Conservation (phyloP, 2,113 vertebrate genomes). For the Pseudolaguvia tuberculata region DNA sequence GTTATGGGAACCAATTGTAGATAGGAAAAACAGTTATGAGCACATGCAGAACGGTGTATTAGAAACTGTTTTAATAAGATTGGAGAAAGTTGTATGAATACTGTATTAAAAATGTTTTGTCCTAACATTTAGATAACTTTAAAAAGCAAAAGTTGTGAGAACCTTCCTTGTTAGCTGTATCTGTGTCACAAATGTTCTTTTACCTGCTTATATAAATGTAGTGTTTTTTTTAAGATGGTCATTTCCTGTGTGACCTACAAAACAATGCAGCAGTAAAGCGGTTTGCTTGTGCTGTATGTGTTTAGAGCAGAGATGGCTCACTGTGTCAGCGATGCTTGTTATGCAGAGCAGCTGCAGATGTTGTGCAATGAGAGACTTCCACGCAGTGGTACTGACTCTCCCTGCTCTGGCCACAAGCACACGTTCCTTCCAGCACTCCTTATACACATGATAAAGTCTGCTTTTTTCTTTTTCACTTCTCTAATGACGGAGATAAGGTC, state of each 20-base stretch:
- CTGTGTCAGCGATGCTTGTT: constrained; percentile 34
- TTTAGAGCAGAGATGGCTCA: constrained; percentile 7
- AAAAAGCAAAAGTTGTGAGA: too few species aligned
- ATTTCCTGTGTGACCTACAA: neutral
- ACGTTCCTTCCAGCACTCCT: constrained; percentile 46
- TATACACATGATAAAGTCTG: constrained; percentile 38
- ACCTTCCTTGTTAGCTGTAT: too few species aligned
- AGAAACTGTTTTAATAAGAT: too few species aligned
- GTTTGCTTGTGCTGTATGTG: neutral
- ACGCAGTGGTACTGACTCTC: constrained; percentile 47
- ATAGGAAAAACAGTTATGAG: too few species aligned
- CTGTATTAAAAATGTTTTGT: too few species aligned
- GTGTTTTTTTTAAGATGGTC: neutral
- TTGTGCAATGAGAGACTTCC: constrained; percentile 46
- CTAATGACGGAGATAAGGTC: constrained; percentile 36
- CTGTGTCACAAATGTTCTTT: neutral
- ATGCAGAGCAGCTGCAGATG: constrained; percentile 45
- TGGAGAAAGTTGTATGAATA: too few species aligned
- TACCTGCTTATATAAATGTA: neutral
- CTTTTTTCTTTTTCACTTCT: constrained; percentile 32
- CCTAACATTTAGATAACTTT: too few species aligned
- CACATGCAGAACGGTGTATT: too few species aligned
- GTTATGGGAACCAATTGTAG: too few species aligned
- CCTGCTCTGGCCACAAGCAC: constrained; percentile 36
- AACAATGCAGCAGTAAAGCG: neutral